A percentile compares a stretch with the other conserved stretches of the same genome.
Conservation (phyloP, 2,113 vertebrate species). For the Tragelaphus imberbis region DNA sequence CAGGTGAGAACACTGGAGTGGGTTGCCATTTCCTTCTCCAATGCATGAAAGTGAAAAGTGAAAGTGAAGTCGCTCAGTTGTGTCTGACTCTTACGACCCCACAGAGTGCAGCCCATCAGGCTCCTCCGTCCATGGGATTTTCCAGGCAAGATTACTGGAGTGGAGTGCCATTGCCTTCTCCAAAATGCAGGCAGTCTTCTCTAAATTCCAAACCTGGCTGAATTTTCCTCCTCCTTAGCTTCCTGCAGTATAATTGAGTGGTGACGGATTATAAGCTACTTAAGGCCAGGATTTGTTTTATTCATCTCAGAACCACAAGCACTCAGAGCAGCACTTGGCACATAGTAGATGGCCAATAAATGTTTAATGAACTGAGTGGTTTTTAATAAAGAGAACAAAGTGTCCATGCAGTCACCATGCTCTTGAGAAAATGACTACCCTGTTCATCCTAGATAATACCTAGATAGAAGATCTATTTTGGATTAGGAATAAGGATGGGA, state of each 20-base stretch:
- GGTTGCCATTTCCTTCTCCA: no score
- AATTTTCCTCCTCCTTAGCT: not conserved
- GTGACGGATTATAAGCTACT: not conserved
- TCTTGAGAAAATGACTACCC: not conserved
- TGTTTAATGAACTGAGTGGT: not conserved
- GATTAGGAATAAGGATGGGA: not conserved
- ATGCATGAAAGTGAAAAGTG: no score
- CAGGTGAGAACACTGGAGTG: no score
- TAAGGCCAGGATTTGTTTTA: not conserved
- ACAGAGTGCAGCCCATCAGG: not conserved
- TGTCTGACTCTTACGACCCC: no score
- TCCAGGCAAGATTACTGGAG: not conserved
- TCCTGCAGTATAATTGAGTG: not conserved
- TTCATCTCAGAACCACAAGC: not conserved
- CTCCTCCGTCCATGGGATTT: not conserved
- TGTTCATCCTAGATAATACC: not conserved
- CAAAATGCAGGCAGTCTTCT: not conserved
- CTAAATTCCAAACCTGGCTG: not conserved
- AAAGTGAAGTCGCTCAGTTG: no score
- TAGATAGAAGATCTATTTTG: not conserved
- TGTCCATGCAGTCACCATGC: not conserved
- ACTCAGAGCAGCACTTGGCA: not conserved
- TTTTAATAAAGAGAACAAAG: not conserved
- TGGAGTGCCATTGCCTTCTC: not conserved
- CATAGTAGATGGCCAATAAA: not conserved